A percentile compares a stretch with the other conserved stretches of the same genome.
Evolutionary conservation across 2,113 vertebrate species (phyloP).

Genomic region (Trogon surrucura): DNA sequence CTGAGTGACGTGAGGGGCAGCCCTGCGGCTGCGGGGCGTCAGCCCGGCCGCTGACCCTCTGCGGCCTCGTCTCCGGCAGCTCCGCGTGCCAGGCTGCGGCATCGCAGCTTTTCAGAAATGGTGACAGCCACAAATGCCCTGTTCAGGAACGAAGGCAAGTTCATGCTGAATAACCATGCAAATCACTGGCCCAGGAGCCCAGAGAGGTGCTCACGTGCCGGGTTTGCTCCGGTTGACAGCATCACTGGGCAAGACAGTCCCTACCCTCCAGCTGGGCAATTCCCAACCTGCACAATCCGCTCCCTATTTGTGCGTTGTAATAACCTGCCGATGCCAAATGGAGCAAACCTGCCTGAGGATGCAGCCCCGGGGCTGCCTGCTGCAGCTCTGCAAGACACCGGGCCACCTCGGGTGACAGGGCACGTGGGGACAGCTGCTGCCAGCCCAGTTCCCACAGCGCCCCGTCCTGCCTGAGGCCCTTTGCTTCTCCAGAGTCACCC

Average conservation of each 20-base stretch:
- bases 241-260: background rate
- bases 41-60: background rate
- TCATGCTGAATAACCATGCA: background rate
- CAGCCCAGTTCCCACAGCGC: background rate
- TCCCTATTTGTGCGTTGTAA: fast-evolving
- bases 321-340: background rate
- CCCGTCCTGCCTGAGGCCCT: background rate
- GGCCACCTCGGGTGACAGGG: background rate
- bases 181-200: background rate
- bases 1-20: fast-evolving
- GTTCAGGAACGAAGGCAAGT: background rate
- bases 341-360: background rate
- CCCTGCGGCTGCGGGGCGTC: background rate
- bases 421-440: background rate
- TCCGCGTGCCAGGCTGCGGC: background rate
- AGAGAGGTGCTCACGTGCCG: fast-evolving
- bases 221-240: background rate
- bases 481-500: background rate
- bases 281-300: background rate
- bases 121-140: background rate
- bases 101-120: fast-evolving
- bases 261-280: background rate
- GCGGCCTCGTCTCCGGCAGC: background rate
- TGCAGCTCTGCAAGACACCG: fast-evolving
- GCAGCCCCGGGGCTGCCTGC: background rate